phyloP scores from a whole-genome alignment of 2,113 vertebrate genomes.

The Brachionichthys hirsutus region DNA sequence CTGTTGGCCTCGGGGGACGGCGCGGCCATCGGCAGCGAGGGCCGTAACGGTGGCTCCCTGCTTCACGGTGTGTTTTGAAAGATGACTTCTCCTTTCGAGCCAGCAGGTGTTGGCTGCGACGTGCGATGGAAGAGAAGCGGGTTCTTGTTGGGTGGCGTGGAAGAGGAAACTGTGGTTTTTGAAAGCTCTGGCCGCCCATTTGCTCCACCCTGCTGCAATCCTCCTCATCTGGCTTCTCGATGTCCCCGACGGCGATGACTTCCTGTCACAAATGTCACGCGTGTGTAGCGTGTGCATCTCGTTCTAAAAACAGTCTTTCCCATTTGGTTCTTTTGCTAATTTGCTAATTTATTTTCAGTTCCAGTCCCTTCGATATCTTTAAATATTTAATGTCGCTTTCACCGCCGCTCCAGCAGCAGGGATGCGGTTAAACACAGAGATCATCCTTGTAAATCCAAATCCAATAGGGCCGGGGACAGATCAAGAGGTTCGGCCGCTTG shows the following conservation, averaged over 20 bases:
- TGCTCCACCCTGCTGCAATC: constrained; percentile 52
- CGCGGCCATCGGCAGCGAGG: neutral
- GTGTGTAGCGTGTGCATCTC: no score
- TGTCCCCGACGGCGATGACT: constrained; percentile 11
- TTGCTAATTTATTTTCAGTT: no score
- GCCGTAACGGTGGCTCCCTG: neutral
- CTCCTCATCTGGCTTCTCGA: constrained; percentile 29
- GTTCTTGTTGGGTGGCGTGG: constrained; percentile 45
- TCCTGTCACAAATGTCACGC: constrained; percentile 8
- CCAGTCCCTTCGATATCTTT: no score
- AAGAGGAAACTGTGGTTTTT: constrained; percentile 69
- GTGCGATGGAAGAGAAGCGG: neutral
- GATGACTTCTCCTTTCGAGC: constrained; percentile 45
- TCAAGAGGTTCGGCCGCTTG: constrained; percentile 12
- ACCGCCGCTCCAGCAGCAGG: neutral
- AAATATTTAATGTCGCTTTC: neutral
- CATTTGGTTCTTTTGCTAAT: no score
- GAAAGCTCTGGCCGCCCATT: constrained; percentile 18
- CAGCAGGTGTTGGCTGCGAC: constrained; percentile 36
- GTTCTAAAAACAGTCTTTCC: no score
- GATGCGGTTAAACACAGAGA: no score
- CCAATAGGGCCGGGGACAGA: constrained; percentile 17
- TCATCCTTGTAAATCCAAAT: neutral
- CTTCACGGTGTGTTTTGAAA: constrained; percentile 18
- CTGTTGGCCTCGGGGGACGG: no score